phyloP scores from a whole-genome alignment of 2,888 invertebrate species.

The Drosophila neotestacea region DNA sequence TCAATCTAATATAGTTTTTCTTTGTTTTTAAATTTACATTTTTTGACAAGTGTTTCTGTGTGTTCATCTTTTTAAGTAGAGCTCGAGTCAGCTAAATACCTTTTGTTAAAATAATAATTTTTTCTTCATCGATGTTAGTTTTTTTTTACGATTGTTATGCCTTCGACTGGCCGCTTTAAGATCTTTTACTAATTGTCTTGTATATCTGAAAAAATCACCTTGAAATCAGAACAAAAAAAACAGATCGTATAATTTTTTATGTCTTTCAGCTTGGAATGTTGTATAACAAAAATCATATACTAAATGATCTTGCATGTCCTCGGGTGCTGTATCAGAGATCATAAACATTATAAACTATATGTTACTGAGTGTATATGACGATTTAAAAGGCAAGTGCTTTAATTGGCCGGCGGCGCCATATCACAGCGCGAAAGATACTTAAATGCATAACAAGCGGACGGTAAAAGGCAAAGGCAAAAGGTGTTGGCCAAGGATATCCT shows the following conservation, averaged over 20 bases:
- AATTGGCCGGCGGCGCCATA: slow-evolving; percentile 74
- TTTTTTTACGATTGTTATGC: too few species aligned
- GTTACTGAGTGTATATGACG: slow-evolving; percentile 3
- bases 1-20: too few species aligned
- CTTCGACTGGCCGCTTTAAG: too few species aligned
- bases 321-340: neutral
- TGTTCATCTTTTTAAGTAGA: too few species aligned
- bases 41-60: too few species aligned
- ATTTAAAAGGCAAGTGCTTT: slow-evolving; percentile 40
- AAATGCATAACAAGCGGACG: slow-evolving; percentile 29
- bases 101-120: too few species aligned
- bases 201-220: neutral
- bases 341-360: slow-evolving; percentile 34
- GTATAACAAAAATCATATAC: slow-evolving; percentile 11
- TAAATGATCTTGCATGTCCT: slow-evolving; percentile 17
- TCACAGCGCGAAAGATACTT: slow-evolving; percentile 42
- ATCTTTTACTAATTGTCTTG: neutral
- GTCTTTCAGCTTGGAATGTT: slow-evolving; percentile 2
- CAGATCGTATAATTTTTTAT: neutral
- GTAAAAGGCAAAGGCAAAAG: slow-evolving; percentile 31
- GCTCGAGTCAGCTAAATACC: too few species aligned
- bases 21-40: too few species aligned
- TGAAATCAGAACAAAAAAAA: neutral
- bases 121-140: too few species aligned
- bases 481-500: slow-evolving; percentile 69